Base-by-base conservation (phyloP, 2,797 vertebrate species). In the Sardinella longiceps region DNA sequence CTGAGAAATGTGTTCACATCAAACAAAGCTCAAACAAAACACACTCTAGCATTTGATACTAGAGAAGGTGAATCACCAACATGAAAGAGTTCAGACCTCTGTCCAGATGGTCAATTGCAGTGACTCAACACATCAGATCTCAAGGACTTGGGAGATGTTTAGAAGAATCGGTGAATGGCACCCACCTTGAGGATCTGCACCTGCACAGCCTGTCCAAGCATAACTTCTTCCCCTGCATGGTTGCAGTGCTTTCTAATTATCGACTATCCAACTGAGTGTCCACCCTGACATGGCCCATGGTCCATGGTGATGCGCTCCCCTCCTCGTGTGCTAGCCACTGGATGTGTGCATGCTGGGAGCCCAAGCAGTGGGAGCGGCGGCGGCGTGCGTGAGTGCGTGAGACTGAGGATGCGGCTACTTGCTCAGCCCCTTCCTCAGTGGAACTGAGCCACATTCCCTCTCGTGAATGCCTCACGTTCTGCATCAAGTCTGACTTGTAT, bases 401-500 rank as follows among this genome's bases (percentile, higher is more conserved):
- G n/a, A 82, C 80, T 77, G 37, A 37, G 14, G 48, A 48, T 33
- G 48, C 23, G 39, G 70, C 84, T 87, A 83, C 85, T 43, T 90
- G 85, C 90, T 88, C 85, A 83, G 87, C 87, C 87, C 80, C 88
- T 91, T 90, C 87, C 80, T 87, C 90, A 37, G 82, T 43, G 88
- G 88, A 89, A 83, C 91, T 87, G 86, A 92, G 82, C 82, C 45
- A 23, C 33, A 90, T 90, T 91, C 43, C 48, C 88, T 15, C 84
- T 90, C 86, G 88, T 88, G 90, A 90, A 92, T 89, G 91, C 91
- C 91, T 94, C 90, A 91, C 93, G 92, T 94, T 92, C 91, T 95
- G 92, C 88, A 90, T 89, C 80, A 86, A 88, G 91, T 94, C 94
- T 93, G 93, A 92, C 93, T 94, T 93, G 92, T 93, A 90, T 93